Base-by-base conservation (phyloP, 2,113 vertebrate species). In the Cephalopholis sonnerati region DNA sequence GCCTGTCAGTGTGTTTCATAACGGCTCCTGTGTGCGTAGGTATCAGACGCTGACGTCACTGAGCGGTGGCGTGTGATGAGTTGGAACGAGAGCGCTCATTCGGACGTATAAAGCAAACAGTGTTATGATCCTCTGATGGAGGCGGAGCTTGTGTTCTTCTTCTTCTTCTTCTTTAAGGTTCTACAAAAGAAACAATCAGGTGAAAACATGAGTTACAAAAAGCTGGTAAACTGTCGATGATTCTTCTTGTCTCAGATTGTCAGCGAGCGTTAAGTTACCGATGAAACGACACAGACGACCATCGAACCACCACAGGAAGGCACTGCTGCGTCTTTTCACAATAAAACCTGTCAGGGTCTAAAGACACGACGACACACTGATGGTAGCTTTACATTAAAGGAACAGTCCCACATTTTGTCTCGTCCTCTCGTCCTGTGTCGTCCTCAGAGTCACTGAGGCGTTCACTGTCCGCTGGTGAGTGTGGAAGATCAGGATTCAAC, bases 401-500 rank as follows among this genome's bases (percentile, higher is more conserved):
- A 68, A 20, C 55, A 46, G 55, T 59, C 39, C 17, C 41, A 13
- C 62, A 16, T 44, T 44, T 65, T 22, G 16, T 44, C 13, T 5
- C 13, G n/a, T 41, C 36, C 3, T 39, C 25, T 57, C 55, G 7
- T 29, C 57, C 32, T 36, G 32, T 36, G 32, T 36, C 32, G 32
- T 36, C 32, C 29, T 24, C 54, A 48, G 46, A 48, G 46, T 48
- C 46, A 48, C 4, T 15, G 66, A 68, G 66, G 66, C 44, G 13
- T 46, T 79, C 77, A 24, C 67, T 61, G 78, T 58, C 22, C 51
- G 62, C 70, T 67, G 70, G 70, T 41, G 41, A 80, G 50, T 3
- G 53, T 51, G 70, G 63, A 81, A 81, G 62, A 81, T 67, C 71
- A 59, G 54, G 74, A 76, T 76, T 46, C 10, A 27, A 50, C 41